These are phyloP conservation scores for Amblyjoppa proteus DNA, from an alignment of 2,888 invertebrate species.

Conservation along the genomic window DNA sequence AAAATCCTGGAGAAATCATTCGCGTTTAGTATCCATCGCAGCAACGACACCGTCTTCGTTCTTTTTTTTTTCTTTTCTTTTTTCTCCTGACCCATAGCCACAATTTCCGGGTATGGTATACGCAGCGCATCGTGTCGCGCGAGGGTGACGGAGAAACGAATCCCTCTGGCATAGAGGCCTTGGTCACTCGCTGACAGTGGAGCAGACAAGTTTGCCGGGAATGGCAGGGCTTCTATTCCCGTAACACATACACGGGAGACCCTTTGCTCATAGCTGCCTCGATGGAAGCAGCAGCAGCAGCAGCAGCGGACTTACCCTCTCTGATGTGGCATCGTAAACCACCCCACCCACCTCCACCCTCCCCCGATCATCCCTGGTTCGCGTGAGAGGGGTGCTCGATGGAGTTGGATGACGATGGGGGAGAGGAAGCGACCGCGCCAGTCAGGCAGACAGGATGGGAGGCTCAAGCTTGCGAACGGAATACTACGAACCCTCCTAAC, in stretches of 20 bases:
- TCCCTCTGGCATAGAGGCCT: slow-evolving; percentile 55
- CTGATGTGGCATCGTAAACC: slow-evolving; percentile 68
- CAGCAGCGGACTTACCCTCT: slow-evolving; percentile 56
- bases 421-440: slow-evolving; percentile 67
- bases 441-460: slow-evolving; percentile 41
- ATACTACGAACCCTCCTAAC: slow-evolving; percentile 82
- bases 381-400: slow-evolving; percentile 64
- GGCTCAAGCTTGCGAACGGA: slow-evolving; percentile 71
- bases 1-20: not conserved
- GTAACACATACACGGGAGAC: slow-evolving; percentile 45
- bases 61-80: not conserved
- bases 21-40: slow-evolving; percentile 14
- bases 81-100: slow-evolving; percentile 55
- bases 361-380: slow-evolving; percentile 65
- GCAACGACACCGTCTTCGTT: slow-evolving; percentile 12
- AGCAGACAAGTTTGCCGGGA: slow-evolving; percentile 36
- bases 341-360: slow-evolving; percentile 57
- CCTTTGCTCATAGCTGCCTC: slow-evolving; percentile 60
- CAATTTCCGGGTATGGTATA: slow-evolving; percentile 57
- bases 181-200: slow-evolving; percentile 55
- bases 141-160: slow-evolving; percentile 44
- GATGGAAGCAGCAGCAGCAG: slow-evolving; percentile 62
- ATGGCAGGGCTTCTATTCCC: slow-evolving; percentile 51
- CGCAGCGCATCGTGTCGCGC: not conserved
- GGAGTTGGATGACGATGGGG: slow-evolving; percentile 58